Evolutionary conservation across 1,140 invertebrate genomes (phyloP), one percentile per base, ranked within the genome.

Genomic region (Danaus plexippus): DNA sequence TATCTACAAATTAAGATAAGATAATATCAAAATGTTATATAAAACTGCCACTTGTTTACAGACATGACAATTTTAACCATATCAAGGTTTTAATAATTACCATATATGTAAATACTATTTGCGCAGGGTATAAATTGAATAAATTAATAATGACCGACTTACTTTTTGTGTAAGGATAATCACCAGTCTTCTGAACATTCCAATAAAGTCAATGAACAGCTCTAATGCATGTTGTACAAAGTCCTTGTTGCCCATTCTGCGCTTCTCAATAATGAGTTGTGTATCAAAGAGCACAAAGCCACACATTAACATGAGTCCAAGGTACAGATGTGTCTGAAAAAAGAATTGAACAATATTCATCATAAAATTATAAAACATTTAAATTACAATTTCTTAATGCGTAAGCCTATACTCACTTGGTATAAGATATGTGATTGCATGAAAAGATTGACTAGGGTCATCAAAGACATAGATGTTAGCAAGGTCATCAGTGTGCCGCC

Each of bases 211-310:
- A 73, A 98, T 92, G 88, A 98, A 98, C 12, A 98, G 88, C 77
- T 96, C 94, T 57, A 98, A 87, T 9, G 95, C 92, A 85, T 98
- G 96, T 78, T 92, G 90, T 52, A 99, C 93, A 77, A 96, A 98
- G 86, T 99, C 97, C 74, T 93, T 95, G 87, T 93, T 97, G 48
- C 97, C 97, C 74, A 91, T 90, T 53, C 95, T 90, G 65, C 92
- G 90, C 81, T 98, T 98, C 78, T 98, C 96, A 63, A 98, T 93
- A 63, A 99, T 99, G 51, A 96, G 87, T 85, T 98, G 97, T 9
- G 97, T 99, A 76, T 99, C 97, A 73, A 95, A 99, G 32, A 99
- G 88, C 15, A 99, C 92, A 83, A 99, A 99, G 47, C 92, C 96
- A 80, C 96, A 97, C 92, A 99, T 97, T 6, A 98, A 85, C 48